Conservation (phyloP, 2,888 invertebrate species). For the Agelastica alni region DNA sequence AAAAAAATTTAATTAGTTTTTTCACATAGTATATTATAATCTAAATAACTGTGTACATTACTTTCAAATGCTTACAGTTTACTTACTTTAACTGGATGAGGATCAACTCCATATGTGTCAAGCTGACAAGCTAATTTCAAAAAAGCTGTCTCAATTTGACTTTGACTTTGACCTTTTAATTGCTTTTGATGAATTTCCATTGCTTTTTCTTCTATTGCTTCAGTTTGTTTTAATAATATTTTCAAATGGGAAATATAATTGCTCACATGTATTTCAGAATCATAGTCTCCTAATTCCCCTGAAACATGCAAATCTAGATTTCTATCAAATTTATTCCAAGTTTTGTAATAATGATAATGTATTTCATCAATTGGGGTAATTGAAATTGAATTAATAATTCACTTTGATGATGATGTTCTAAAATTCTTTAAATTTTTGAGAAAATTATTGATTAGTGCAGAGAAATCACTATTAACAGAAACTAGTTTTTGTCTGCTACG, state of each 20-base stretch:
- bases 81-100: conserved; percentile 91
- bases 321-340: no score
- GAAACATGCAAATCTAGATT: no score
- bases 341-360: no score
- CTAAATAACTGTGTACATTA: neutral
- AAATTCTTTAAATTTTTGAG: no score
- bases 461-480: no score
- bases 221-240: conserved; percentile 89
- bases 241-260: conserved; percentile 92
- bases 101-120: conserved; percentile 97
- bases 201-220: conserved; percentile 89
- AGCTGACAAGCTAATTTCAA: conserved; percentile 87
- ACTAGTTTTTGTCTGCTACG: no score
- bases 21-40: neutral
- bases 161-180: conserved; percentile 82
- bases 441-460: no score
- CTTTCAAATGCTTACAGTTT: conserved; percentile 3
- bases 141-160: conserved; percentile 88
- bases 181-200: conserved; percentile 89
- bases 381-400: no score
- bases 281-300: conserved; percentile 96
- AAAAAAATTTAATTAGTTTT: conserved; percentile 10
- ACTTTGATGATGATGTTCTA: no score
- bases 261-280: conserved; percentile 83
- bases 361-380: no score